Base-by-base conservation (phyloP, 1,140 invertebrate genomes). In the Cotesia glomerata region DNA sequence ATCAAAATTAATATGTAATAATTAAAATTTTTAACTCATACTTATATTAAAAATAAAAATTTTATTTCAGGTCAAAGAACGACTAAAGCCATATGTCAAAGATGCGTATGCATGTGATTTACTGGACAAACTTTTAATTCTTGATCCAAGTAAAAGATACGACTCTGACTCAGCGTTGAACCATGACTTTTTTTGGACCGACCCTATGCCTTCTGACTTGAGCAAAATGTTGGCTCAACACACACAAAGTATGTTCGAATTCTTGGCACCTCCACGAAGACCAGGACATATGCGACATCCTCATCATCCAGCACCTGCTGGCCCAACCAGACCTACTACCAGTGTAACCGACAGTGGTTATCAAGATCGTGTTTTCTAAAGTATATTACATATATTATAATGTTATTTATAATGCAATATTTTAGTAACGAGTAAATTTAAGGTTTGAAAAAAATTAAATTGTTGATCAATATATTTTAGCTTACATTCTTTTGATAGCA, bases 141-240 rank as follows among this genome's bases (percentile, higher is more conserved):
- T 99, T 16, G 96, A 99, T 88, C 98, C 98, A 0, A 90, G 91
- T 0, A 97, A 97, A 84, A 88, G 98, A 75, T 92, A 92, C 36
- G 95, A 98, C 84, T 93, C 96, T 0, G 97, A 99, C 81, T 93
- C 93, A 1, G 97, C 97, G 0, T 82, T 99, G 1, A 98, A 98
- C 88, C 97, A 99, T 79, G 97, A 98, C 81, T 99, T 99, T 84
- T 99, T 99, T 84, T 99, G 97, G 96, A 95, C 93, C 1, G 97
- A 98, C 83, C 98, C 98, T 35, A 95, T 97, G 92, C 97, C 97
- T 0, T 93, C 92, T 80, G 96, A 98, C 81, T 87, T 98, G 1
- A 94, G 91, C 34, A 95, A 95, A 88, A 98, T 98, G 96, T 86
- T 99, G 59, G 95, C 95, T 0, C 95, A 97, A 79, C 96, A 98